Evolutionary conservation across 2,113 vertebrate genomes (phyloP).

Genomic region (Hypocryptadius cinnamomeus): DNA sequence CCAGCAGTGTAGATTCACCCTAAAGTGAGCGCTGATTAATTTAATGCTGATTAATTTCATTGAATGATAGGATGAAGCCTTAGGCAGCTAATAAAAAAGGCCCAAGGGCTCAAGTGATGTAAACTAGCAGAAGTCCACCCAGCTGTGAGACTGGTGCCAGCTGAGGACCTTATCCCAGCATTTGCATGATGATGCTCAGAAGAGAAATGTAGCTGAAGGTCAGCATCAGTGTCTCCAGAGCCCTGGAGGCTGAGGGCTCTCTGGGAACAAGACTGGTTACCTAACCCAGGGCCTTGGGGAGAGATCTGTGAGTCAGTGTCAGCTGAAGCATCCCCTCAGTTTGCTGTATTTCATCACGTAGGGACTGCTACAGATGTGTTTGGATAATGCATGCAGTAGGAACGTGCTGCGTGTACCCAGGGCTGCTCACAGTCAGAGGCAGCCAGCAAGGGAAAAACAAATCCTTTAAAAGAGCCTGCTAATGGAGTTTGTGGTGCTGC

Average conservation of each 20-base stretch:
- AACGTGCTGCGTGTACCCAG: background rate
- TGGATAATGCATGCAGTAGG: background rate
- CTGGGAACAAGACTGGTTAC: background rate
- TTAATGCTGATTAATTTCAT: background rate
- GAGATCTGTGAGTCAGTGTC: background rate
- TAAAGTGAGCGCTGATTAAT: background rate
- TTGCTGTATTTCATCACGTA: background rate
- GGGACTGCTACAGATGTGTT: background rate
- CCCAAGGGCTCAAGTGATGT: background rate
- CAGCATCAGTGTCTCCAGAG: background rate
- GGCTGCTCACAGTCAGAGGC: background rate
- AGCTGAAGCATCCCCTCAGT: background rate
- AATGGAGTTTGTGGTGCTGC: background rate
- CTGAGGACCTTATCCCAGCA: background rate
- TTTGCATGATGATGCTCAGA: background rate
- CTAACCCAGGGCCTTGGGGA: background rate
- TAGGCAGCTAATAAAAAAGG: background rate
- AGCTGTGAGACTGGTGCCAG: background rate
- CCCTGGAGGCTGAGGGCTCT: background rate
- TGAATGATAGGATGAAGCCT: background rate
- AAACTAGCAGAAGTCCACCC: background rate
- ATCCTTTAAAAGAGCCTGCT: background rate
- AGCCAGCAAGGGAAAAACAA: background rate
- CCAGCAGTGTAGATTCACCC: background rate
- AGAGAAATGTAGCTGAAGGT: background rate